phyloP scores from a whole-genome alignment of 1,140 invertebrate genomes.

The Drosophila elegans region DNA sequence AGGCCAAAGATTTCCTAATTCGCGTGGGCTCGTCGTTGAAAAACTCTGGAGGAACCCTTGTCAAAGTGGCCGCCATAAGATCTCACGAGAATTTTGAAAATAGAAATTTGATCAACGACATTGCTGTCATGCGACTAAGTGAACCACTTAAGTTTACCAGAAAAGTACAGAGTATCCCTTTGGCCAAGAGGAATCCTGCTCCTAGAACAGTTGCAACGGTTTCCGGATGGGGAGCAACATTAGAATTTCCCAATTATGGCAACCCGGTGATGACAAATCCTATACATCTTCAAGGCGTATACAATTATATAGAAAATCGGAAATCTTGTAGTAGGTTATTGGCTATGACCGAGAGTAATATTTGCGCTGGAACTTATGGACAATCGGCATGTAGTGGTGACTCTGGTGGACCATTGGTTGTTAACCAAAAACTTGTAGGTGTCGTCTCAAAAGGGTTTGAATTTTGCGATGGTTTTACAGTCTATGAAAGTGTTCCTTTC shows the following conservation, averaged over 20 bases:
- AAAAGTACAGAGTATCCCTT: neutral
- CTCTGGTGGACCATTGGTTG: slow-evolving; percentile 3
- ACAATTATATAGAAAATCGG: no score
- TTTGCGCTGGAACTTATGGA: neutral
- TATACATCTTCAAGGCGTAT: neutral
- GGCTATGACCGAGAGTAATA: neutral
- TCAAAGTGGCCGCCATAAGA: neutral
- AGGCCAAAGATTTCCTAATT: neutral
- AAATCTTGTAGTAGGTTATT: no score
- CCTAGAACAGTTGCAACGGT: neutral
- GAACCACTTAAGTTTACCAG: neutral
- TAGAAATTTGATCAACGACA: neutral
- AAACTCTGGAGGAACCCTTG: neutral
- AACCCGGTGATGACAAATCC: neutral
- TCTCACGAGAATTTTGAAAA: neutral
- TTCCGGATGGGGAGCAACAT: neutral
- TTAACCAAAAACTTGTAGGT: neutral
- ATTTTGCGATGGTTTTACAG: neutral
- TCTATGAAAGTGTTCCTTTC: neutral
- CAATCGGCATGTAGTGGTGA: neutral
- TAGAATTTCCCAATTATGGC: no score
- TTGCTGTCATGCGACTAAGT: neutral
- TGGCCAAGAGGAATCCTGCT: neutral
- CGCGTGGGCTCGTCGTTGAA: neutral
- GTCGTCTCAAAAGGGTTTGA: neutral